These are phyloP conservation scores for Cottus gobio DNA, from an alignment of 2,113 vertebrate species.

Conservation along the genomic window DNA sequence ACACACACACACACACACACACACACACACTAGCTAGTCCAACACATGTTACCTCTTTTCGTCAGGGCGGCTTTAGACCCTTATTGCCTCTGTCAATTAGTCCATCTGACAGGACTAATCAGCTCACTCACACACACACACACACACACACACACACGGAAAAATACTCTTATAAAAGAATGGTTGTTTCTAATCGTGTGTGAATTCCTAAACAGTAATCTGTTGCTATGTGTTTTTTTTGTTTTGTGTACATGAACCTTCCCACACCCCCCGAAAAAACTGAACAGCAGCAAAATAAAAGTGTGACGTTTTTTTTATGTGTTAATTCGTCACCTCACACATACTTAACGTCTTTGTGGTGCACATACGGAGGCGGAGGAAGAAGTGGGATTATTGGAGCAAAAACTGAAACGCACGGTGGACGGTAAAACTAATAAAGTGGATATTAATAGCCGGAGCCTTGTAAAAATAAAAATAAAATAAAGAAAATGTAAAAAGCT, in stretches of 20 bases:
- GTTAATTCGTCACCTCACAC: conserved; percentile 12
- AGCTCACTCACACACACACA: conserved; percentile 42
- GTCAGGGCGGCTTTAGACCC: conserved; percentile 53
- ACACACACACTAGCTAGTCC: conserved; percentile 21
- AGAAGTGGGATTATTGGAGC: conserved; percentile 38
- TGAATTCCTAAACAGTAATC: neutral
- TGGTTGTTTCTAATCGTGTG: conserved; percentile 26
- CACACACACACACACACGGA: conserved; percentile 18
- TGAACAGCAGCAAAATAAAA: conserved; percentile 22
- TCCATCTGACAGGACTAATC: conserved; percentile 65
- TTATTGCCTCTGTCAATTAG: conserved; percentile 69
- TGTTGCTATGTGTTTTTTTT: neutral
- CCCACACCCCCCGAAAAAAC: conserved; percentile 1
- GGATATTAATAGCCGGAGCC: conserved; percentile 34
- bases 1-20: conserved; percentile 30
- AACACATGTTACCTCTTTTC: conserved; percentile 62
- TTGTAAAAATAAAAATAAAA: conserved; percentile 10
- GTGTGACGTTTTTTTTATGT: conserved; percentile 2
- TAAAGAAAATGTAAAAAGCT: neutral
- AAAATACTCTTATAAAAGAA: conserved; percentile 22
- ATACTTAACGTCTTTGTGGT: neutral
- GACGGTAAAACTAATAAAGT: conserved; percentile 21
- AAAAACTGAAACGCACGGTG: conserved; percentile 33
- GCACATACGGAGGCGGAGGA: neutral
- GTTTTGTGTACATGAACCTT: neutral